Base-by-base conservation (phyloP, 2,888 invertebrate species). In the Pristionchus japonicus region DNA sequence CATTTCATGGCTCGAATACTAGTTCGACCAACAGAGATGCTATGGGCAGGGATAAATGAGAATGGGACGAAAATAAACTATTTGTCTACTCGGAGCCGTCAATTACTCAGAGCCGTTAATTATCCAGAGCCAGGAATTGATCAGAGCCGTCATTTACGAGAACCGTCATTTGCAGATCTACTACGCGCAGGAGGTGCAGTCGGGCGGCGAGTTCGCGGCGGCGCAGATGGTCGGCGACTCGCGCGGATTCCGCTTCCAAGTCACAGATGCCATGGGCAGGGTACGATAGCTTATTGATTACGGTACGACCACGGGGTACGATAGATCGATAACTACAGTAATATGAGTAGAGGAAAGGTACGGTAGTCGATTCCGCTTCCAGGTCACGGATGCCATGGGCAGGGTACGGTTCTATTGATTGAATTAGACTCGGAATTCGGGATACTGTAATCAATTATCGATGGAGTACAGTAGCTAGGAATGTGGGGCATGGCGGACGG, bases 291-390 rank as follows among this genome's bases (percentile, higher is more conserved):
- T 67, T 70, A 34, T 70, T 37, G 37, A 70, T 27, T 61, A n/a
- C n/a, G n/a, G n/a, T n/a, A n/a, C n/a, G n/a, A n/a, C n/a, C n/a
- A 31, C 13, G 23, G 15, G 20, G 20, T 20, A 52, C 52, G 17
- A 23, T 52, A 52, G 47, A 47, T 47, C 47, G 6, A 9, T 47
- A 13, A 13, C 13, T 47, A 47, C 47, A 13, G 47, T 47, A 47
- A n/a, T n/a, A n/a, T n/a, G n/a, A n/a, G n/a, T n/a, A n/a, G n/a
- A n/a, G n/a, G n/a, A n/a, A n/a, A n/a, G n/a, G n/a, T n/a, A n/a
- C n/a, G n/a, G n/a, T n/a, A n/a, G n/a, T n/a, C n/a, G 74, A 1
- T 74, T 74, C 74, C 74, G 74, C 40, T 74, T 74, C 74, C 74
- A 74, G 9, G 74, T 74, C 23, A 74, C 74, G 6, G 74, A 74